Base-by-base conservation (phyloP, 2,113 vertebrate species). In the Kryptolebias marmoratus region DNA sequence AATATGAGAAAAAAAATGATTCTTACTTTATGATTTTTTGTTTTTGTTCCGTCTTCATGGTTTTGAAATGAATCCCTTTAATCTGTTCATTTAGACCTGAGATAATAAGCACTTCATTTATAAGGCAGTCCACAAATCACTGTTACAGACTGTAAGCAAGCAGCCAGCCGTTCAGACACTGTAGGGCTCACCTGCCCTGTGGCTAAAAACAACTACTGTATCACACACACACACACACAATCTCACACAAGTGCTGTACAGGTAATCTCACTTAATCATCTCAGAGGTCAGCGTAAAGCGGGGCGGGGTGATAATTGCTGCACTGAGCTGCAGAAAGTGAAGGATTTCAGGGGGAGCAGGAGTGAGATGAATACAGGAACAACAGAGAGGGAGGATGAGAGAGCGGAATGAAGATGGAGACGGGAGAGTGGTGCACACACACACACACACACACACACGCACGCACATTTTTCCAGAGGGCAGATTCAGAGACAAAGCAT, bases 211-310 rank as follows among this genome's bases (percentile, higher is more conserved):
- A 74, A 87, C 76, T 83, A 75, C 12, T 72, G 45, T 53, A 15
- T 65, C 58, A 77, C 75, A 77, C 75, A 74, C 75, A 71, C 54
- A 86, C 73, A 87, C 88, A 56, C 88, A 91, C 85, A 84, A 22
- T 73, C 71, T 85, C 31, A 59, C 68, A 73, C 88, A 86, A 78
- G 76, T 61, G 87, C 83, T 81, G 83, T 81, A 88, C 63, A 78
- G 85, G 83, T 91, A 93, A 93, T 91, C 89, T 95, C 90, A 87
- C 92, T 95, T 93, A 94, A 94, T 92, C 88, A 89, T 92, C 90
- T 93, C 92, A 89, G 75, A 87, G 87, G 90, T 94, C 91, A 89
- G 53, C 11, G 73, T 70, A 68, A 91, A 92, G 88, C 68, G 84
- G 90, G 84, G 88, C 68, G 81, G 65, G 71, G 81, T 44, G 86